These are phyloP conservation scores for Drosophila mauritiana DNA, from an alignment of 1,140 invertebrate species.

Conservation along the genomic window DNA sequence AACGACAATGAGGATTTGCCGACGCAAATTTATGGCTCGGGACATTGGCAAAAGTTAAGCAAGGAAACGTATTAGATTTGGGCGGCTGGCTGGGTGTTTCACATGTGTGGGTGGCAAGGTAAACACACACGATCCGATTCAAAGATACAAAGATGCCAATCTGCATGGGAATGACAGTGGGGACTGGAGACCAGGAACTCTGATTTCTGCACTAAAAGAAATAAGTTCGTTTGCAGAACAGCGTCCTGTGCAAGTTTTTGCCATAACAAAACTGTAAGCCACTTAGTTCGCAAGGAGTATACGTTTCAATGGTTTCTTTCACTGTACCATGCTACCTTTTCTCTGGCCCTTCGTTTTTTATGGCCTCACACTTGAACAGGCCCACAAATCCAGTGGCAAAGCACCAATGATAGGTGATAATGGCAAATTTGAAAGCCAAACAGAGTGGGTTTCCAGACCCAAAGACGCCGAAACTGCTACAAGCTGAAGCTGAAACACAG, in stretches of 20 bases:
- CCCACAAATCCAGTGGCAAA: conserved; percentile 75
- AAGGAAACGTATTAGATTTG: conserved; percentile 41
- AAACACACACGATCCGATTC: conserved; percentile 48
- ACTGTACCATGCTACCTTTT: conserved; percentile 59
- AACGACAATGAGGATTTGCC: conserved; percentile 82
- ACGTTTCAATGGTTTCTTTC: background rate
- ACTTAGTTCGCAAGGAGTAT: no score
- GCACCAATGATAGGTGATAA: conserved; percentile 83
- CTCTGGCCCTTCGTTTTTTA: conserved; percentile 45
- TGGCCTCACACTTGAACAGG: conserved; percentile 55
- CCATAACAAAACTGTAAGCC: background rate
- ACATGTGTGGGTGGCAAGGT: conserved; percentile 21
- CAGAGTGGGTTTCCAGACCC: conserved; percentile 2
- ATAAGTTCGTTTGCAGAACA: background rate
- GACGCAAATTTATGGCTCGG: conserved; percentile 80
- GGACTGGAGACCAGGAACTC: conserved; percentile 11
- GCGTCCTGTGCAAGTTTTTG: no score
- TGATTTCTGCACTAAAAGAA: conserved; percentile 11
- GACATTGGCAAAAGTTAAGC: conserved; percentile 79
- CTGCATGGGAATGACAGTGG: conserved; percentile 51
- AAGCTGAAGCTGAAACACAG: conserved; percentile 5
- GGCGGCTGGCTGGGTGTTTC: conserved; percentile 30
- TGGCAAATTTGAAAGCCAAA: conserved; percentile 71
- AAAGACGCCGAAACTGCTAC: conserved; percentile 11
- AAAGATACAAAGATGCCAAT: conserved; percentile 76